Evolutionary conservation across 1,140 invertebrate species (phyloP).

Genomic region (Cyclina sinensis): DNA sequence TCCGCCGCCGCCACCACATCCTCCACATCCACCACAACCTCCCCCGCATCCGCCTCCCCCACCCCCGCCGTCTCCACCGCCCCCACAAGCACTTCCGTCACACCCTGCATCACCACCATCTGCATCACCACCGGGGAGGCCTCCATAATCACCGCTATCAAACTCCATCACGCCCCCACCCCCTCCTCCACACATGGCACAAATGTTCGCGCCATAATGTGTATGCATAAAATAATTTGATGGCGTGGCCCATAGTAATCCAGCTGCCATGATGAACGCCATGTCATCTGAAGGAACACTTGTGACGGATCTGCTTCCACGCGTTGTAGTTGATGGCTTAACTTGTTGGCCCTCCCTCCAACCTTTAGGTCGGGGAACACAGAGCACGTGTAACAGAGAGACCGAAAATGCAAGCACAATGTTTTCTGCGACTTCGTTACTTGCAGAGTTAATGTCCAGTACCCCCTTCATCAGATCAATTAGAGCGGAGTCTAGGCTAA

Average conservation of each 20-base stretch:
- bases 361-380: conserved; percentile 60
- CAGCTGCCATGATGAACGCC: conserved; percentile 37
- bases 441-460: not conserved
- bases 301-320: not conserved
- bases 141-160: not conserved
- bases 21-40: conserved; percentile 17
- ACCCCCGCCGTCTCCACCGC: conserved; percentile 27
- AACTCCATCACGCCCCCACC: not conserved
- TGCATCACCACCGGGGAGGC: not conserved
- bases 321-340: not conserved
- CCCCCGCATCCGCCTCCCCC: conserved; percentile 8
- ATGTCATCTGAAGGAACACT: conserved; percentile 48
- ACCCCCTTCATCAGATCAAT: conserved; percentile 40
- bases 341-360: conserved; percentile 44
- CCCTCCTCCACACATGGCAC: conserved; percentile 35
- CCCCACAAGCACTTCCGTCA: conserved; percentile 16
- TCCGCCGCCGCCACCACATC: conserved; percentile 42
- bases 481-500: not conserved
- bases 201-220: not conserved
- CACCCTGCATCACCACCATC: conserved; percentile 11
- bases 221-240: conserved; percentile 35
- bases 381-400: conserved; percentile 72
- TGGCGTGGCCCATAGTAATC: conserved; percentile 11
- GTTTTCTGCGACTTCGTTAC: conserved; percentile 71
- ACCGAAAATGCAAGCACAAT: conserved; percentile 72